Percentiles rank a stretch among this genome's conserved stretches.
Conservation (phyloP, 2,797 vertebrate species). For the Lates japonicus region DNA sequence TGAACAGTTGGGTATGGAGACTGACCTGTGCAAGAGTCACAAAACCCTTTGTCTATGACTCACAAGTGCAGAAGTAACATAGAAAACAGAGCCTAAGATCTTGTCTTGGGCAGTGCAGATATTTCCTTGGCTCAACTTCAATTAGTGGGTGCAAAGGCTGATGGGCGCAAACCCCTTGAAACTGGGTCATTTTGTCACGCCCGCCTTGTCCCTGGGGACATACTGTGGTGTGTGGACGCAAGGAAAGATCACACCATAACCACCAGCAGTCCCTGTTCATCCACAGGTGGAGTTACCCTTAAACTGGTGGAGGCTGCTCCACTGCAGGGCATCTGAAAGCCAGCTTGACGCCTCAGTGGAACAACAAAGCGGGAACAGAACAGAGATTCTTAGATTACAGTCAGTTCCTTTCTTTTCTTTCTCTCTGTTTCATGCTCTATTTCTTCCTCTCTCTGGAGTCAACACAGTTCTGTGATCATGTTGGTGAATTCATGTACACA, state of each 20-base stretch:
- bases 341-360: not conserved
- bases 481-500: conserved; percentile 21
- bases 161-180: not conserved
- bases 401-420: not conserved
- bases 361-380: not conserved
- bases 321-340: not conserved
- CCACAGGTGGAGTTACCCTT: not conserved
- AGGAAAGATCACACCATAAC: conserved; percentile 34
- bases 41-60: no score
- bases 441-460: not conserved
- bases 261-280: conserved; percentile 1
- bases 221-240: conserved; percentile 20
- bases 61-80: not conserved
- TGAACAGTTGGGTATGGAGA: not conserved
- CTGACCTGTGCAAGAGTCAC: not conserved
- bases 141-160: not conserved
- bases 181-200: no score
- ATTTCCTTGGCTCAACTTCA: conserved; percentile 32
- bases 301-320: not conserved
- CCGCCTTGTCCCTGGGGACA: not conserved
- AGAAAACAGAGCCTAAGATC: conserved; percentile 22
- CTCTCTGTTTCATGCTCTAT: not conserved
- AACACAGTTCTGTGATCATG: not conserved
- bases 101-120: not conserved
- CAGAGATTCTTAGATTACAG: not conserved